phyloP scores from a whole-genome alignment of 2,888 invertebrate species.

The Hirtodrosophila cameraria region DNA sequence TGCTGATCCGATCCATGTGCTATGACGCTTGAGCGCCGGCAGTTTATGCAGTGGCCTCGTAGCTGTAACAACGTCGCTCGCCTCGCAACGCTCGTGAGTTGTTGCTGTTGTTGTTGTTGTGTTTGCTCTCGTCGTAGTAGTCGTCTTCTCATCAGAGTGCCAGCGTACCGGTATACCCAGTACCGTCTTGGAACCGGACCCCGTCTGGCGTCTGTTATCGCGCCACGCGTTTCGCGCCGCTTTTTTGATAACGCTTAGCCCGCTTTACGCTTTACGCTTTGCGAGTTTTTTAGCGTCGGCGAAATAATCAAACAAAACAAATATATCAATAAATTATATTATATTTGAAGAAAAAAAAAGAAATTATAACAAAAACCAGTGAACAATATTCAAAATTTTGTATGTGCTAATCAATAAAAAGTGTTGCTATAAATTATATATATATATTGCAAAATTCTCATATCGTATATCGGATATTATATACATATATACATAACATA shows the following conservation, averaged over 20 bases:
- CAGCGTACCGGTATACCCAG: slow-evolving; percentile 12
- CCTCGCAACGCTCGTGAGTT: slow-evolving; percentile 46
- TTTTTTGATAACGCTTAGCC: slow-evolving; percentile 56
- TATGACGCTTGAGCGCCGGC: slow-evolving; percentile 62
- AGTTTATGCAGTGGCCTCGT: slow-evolving; percentile 75
- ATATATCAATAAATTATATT: background rate
- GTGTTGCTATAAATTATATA: slow-evolving; percentile 40
- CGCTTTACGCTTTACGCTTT: slow-evolving; percentile 41
- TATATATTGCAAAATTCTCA: slow-evolving; percentile 43
- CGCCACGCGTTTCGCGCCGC: slow-evolving; percentile 61
- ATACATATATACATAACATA: slow-evolving; percentile 1
- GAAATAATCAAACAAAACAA: slow-evolving; percentile 18
- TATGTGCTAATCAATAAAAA: slow-evolving; percentile 58
- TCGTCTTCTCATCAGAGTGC: slow-evolving; percentile 8
- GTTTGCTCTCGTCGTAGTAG: slow-evolving; percentile 1
- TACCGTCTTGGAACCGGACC: slow-evolving; percentile 22
- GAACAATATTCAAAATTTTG: slow-evolving; percentile 48
- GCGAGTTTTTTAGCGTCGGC: slow-evolving; percentile 54
- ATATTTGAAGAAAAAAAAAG: background rate
- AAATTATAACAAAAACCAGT: slow-evolving; percentile 20
- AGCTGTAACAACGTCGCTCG: slow-evolving; percentile 76
- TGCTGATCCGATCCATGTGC: slow-evolving; percentile 43
- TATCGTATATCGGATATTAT: slow-evolving; percentile 8
- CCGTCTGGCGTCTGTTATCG: slow-evolving; percentile 53
- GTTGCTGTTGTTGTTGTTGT: slow-evolving; percentile 19